A percentile compares a stretch with the other conserved stretches of the same genome.
Conservation (phyloP, 2,113 vertebrate genomes). For the Sorex araneus region DNA sequence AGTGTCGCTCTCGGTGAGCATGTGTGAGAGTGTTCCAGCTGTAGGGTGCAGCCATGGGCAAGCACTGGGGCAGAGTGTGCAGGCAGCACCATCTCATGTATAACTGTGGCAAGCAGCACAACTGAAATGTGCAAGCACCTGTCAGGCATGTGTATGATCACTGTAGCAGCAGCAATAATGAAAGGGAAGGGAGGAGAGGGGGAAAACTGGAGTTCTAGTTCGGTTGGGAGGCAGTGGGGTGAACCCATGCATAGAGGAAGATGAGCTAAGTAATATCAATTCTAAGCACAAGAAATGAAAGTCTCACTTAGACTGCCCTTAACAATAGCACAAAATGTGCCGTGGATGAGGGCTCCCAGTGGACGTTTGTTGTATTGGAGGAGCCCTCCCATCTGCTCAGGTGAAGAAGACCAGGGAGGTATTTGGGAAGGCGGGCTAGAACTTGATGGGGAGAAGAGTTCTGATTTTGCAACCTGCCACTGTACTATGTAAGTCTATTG, state of each 20-base stretch:
- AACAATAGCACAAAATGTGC: neutral
- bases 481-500: too few relatives aligned
- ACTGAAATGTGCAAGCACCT: too few relatives aligned
- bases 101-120: too few relatives aligned
- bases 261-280: neutral
- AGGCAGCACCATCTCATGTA: too few relatives aligned
- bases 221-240: neutral
- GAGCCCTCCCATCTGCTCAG: neutral
- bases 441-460: neutral
- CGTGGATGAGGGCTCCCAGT: neutral
- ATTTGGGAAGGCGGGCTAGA: neutral
- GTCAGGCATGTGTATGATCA: too few relatives aligned
- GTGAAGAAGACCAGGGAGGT: neutral
- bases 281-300: neutral
- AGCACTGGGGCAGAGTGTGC: too few relatives aligned
- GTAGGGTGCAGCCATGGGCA: too few relatives aligned
- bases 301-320: neutral
- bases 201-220: neutral
- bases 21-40: too few relatives aligned
- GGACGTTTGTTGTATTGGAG: conserved; percentile 8
- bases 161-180: too few relatives aligned
- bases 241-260: neutral
- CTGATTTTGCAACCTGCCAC: too few relatives aligned
- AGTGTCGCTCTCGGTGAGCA: too few relatives aligned
- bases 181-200: too few relatives aligned